Percentiles rank a stretch among this genome's conserved stretches.
These are phyloP conservation scores for Acanthornis magna DNA, from an alignment of 2,797 vertebrate species.

Conservation along the genomic window DNA sequence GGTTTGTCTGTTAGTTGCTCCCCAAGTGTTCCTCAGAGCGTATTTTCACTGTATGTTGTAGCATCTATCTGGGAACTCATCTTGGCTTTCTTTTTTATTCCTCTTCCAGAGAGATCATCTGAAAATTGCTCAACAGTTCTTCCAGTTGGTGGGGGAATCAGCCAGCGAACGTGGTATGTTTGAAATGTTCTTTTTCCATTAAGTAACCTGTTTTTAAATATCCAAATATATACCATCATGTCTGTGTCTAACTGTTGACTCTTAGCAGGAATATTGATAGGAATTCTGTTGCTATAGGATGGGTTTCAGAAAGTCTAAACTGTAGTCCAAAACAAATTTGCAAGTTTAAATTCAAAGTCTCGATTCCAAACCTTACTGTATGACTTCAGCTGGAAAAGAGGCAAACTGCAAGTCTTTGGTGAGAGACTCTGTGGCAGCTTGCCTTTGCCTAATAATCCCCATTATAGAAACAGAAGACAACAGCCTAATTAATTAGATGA, in stretches of 20 bases:
- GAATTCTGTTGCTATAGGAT: neutral
- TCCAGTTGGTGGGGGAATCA: conserved; percentile 95
- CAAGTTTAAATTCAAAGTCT: neutral
- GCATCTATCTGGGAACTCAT: neutral
- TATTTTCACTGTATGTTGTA: neutral
- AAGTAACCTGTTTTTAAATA: neutral
- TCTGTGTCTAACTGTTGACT: neutral
- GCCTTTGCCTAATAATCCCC: neutral
- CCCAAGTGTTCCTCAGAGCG: neutral
- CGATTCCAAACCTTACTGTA: neutral
- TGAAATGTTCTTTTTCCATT: neutral
- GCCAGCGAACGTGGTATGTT: conserved; percentile 94
- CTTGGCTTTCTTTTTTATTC: neutral
- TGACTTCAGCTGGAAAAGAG: neutral
- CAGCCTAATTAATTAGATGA: neutral
- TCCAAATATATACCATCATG: neutral
- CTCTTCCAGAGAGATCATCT: conserved; percentile 88
- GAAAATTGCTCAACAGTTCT: conserved; percentile 96
- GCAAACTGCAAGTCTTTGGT: neutral
- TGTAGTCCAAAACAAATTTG: neutral
- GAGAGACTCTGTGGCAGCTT: neutral
- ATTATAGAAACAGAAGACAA: neutral
- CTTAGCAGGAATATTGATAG: neutral
- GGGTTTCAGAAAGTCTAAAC: neutral
- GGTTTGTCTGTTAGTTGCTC: neutral